Base-by-base conservation (phyloP, 2,113 vertebrate genomes). In the Eurypyga helias region DNA sequence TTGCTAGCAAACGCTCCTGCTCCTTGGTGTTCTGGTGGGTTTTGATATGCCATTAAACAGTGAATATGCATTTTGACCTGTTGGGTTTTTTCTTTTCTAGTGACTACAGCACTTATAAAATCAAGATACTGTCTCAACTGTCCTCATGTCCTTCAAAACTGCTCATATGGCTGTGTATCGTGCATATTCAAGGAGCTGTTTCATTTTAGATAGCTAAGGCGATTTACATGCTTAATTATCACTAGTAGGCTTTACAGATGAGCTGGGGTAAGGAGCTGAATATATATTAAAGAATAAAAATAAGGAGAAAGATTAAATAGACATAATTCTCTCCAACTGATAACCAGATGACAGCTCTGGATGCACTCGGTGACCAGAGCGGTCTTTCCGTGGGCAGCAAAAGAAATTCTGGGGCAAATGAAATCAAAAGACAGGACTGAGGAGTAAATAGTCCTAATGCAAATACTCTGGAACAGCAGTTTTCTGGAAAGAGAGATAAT, bases 211-310 rank as follows among this genome's bases (percentile, higher is more conserved):
- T 91, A 41, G 28, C 79, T 93, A 31, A 72, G 38, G 31, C 0
- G 1, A 87, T 96, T 96, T 96, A 82, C 38, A 36, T 61, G 52
- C 62, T 20, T 57, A 52, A 54, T 97, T 95, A 88, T 19, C 60
- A 64, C 16, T 84, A 38, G 29, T 14, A 91, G 36, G 24, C 60
- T 94, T 97, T 93, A 85, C 85, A 34, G 41, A 79, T 90, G 58
- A 91, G 67, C 15, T 45, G 15, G 84, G n/a, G 36, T 70, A 94
- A 91, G 62, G 33, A 95, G 26, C 26, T 71, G 48, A 66, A 88
- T 46, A 67, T 43, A 77, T 28, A 62, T 61, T 36, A 6, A 17
- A 64, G 19, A 34, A 19, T 45, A 45, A 54, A 34, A 38, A 11
- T 49, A 38, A 4, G 26, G 25, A 9, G 29, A 31, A 24, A 31